A percentile compares a stretch with the other conserved stretches of the same genome.
These are phyloP conservation scores for Dryobates pubescens DNA, from an alignment of 2,797 vertebrate species.

Conservation along the genomic window DNA sequence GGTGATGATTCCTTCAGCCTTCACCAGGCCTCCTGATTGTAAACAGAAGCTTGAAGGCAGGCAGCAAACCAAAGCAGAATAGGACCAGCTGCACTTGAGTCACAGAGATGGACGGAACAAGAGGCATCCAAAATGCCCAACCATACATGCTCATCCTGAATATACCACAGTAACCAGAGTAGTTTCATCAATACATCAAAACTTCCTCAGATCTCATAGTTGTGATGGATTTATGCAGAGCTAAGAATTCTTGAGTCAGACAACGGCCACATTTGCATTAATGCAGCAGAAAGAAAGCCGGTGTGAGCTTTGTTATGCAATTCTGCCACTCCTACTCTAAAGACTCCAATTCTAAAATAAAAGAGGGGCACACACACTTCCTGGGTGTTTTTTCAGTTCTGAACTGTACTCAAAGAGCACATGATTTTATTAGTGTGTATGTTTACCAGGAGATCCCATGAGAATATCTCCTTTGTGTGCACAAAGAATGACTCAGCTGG, in stretches of 20 bases:
- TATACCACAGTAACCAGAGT: not conserved
- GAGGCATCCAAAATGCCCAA: not conserved
- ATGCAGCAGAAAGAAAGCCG: not conserved
- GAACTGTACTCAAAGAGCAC: not conserved
- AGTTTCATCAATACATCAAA: not conserved
- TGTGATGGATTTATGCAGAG: not conserved
- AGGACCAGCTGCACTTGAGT: not conserved
- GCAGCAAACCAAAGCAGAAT: not conserved
- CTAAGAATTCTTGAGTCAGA: not conserved
- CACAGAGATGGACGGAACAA: not conserved
- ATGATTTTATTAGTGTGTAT: not conserved
- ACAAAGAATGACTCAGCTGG: conserved; percentile 26
- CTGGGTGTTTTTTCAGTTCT: not conserved
- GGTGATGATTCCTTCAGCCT: not conserved
- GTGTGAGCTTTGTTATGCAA: fast-evolving
- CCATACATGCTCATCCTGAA: not conserved
- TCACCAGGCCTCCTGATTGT: not conserved
- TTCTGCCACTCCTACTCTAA: not conserved
- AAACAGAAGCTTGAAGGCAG: not conserved
- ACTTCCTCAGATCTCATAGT: not conserved
- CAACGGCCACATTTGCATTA: not conserved
- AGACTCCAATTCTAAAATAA: not conserved
- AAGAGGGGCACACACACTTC: not conserved
- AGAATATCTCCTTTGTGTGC: not conserved
- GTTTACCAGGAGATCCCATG: not conserved